phyloP scores from a whole-genome alignment of 2,888 invertebrate genomes.

The Lasioglossum villosulum region DNA sequence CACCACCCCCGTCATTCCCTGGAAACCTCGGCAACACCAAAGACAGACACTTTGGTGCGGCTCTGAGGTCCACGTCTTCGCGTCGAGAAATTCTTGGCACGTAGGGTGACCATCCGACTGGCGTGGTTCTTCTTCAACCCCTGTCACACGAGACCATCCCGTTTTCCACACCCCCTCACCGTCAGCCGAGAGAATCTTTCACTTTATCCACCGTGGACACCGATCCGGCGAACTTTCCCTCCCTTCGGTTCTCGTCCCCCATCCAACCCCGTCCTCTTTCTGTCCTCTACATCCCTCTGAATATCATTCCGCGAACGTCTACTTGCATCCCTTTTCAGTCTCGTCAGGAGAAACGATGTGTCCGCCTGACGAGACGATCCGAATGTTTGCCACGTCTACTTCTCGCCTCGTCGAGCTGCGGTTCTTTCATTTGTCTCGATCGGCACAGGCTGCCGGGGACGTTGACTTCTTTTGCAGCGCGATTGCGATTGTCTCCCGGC shows the following conservation, averaged over 20 bases:
- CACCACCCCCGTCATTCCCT: conserved; percentile 19
- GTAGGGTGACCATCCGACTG: conserved; percentile 77
- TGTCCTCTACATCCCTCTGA: conserved; percentile 72
- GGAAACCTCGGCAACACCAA: conserved; percentile 48
- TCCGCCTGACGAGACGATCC: conserved; percentile 59
- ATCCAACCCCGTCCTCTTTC: conserved; percentile 17
- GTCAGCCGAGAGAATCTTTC: conserved; percentile 79
- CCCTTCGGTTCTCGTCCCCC: background rate
- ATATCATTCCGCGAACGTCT: conserved; percentile 79
- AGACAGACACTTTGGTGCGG: conserved; percentile 53
- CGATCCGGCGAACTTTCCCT: conserved; percentile 74
- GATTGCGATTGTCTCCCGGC: conserved; percentile 26
- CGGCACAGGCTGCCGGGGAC: conserved; percentile 43
- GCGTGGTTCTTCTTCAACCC: conserved; percentile 76
- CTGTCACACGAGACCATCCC: conserved; percentile 71
- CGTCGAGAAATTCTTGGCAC: conserved; percentile 77
- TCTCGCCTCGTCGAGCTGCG: conserved; percentile 53
- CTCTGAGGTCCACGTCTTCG: conserved; percentile 46
- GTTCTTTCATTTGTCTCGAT: conserved; percentile 60
- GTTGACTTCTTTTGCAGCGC: conserved; percentile 45
- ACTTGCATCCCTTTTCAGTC: conserved; percentile 67
- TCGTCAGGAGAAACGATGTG: conserved; percentile 61
- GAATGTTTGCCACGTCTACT: conserved; percentile 64
- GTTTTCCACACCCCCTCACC: conserved; percentile 14
- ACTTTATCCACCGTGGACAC: conserved; percentile 83